A percentile compares a stretch with the other conserved stretches of the same genome.
Conservation (phyloP, 2,888 invertebrate species). For the Epirrhoe alternata region DNA sequence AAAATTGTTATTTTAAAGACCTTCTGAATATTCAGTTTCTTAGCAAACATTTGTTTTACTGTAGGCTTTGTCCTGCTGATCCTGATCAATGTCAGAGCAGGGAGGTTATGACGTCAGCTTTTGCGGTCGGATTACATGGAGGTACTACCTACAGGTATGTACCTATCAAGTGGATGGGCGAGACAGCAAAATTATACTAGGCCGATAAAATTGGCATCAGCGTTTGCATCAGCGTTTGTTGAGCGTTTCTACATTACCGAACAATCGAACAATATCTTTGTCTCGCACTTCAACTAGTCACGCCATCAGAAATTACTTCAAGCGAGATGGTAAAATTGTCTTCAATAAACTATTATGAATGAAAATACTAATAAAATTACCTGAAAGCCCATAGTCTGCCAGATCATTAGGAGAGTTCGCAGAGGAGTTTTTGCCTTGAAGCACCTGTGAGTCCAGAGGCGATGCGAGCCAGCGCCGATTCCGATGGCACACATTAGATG, state of each 20-base stretch:
- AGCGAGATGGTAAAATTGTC: too few species aligned
- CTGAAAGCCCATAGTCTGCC: conserved; percentile 94
- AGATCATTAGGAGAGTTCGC: conserved; percentile 91
- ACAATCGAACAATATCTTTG: too few species aligned
- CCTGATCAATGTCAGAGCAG: not conserved
- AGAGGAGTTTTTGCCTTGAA: conserved; percentile 96
- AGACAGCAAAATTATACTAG: too few species aligned
- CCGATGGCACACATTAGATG: conserved; percentile 92
- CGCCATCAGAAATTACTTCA: too few species aligned
- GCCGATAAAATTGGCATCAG: too few species aligned
- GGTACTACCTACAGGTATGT: too few species aligned
- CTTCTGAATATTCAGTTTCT: conserved; percentile 9
- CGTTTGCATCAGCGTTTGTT: too few species aligned
- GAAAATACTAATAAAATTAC: conserved; percentile 69
- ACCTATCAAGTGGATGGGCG: too few species aligned
- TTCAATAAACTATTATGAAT: not conserved
- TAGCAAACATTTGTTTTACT: conserved; percentile 11
- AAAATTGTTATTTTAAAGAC: conserved; percentile 31
- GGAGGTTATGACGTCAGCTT: not conserved
- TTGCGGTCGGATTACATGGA: too few species aligned
- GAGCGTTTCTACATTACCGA: too few species aligned
- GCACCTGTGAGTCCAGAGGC: conserved; percentile 96
- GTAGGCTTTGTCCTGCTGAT: not conserved
- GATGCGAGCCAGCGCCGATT: conserved; percentile 97
- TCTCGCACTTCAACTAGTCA: too few species aligned